These are phyloP conservation scores for Lordiphosa collinella DNA, from an alignment of 1,140 invertebrate genomes.

Conservation along the genomic window DNA sequence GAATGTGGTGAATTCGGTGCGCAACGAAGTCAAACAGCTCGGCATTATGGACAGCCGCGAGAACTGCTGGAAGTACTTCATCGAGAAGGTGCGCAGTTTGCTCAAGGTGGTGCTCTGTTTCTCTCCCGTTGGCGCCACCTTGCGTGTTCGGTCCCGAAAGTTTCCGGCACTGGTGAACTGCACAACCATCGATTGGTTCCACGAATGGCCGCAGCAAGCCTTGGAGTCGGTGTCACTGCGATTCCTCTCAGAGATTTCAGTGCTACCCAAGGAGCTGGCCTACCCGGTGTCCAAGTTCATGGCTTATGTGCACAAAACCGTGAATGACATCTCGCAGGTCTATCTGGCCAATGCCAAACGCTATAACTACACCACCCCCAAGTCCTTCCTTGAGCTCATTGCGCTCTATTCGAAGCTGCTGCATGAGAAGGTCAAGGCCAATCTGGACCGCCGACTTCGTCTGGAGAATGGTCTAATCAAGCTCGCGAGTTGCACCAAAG, in stretches of 20 bases:
- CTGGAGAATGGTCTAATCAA: slow-evolving; percentile 94
- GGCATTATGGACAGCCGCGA: slow-evolving; percentile 93
- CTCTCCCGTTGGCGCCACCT: slow-evolving; percentile 92
- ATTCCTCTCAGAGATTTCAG: slow-evolving; percentile 89
- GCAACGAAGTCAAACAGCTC: slow-evolving; percentile 87
- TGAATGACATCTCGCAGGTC: slow-evolving; percentile 90
- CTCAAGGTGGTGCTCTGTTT: slow-evolving; percentile 93
- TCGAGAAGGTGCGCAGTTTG: slow-evolving; percentile 89
- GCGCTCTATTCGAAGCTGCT: slow-evolving; percentile 92
- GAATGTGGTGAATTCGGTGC: slow-evolving; percentile 89
- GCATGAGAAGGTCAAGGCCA: slow-evolving; percentile 87
- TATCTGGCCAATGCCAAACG: slow-evolving; percentile 92
- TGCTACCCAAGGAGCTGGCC: slow-evolving; percentile 83
- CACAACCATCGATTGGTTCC: slow-evolving; percentile 97
- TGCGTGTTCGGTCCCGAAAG: slow-evolving; percentile 91
- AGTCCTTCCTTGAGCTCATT: slow-evolving; percentile 97
- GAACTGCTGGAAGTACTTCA: slow-evolving; percentile 98
- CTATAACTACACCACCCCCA: slow-evolving; percentile 98
- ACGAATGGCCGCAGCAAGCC: slow-evolving; percentile 96
- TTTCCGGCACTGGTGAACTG: slow-evolving; percentile 97
- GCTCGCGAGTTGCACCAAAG: slow-evolving; percentile 88
- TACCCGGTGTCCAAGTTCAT: slow-evolving; percentile 91
- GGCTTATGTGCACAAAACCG: slow-evolving; percentile 93
- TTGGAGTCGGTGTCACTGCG: slow-evolving; percentile 92
- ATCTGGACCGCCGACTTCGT: slow-evolving; percentile 88